Base-by-base conservation (phyloP, 2,888 invertebrate species). In the Patella pellucida region DNA sequence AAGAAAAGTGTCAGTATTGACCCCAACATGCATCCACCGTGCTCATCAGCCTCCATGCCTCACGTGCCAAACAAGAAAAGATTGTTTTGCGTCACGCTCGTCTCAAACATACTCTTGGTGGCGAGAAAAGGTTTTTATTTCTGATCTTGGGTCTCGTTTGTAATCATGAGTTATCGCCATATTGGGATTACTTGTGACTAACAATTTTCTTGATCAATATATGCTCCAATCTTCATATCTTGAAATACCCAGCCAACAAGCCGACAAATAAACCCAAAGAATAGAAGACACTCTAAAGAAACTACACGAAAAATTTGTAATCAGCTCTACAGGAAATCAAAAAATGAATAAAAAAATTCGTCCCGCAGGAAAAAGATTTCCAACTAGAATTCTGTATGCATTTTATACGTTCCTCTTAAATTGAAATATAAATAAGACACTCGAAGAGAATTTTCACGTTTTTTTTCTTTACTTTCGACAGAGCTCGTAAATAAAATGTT, bases 111-210 rank as follows among this genome's bases (percentile, higher is more conserved):
- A 62, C 62, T 23, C 23, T 62, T 14, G 23, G 19, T 62, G 51
- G 71, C 23, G 51, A 71, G 71, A 71, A 71, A 71, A 71, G 52
- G 52, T 71, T 71, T 71, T 71, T 71, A 71, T 71, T 52, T 71
- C 50, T 52, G 51, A 71, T 52, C 41, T 52, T 71, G 52, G 52
- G 50, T 71, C 52, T 52, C 71, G 52, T 71, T 71, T 52, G 23
- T 23, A 71, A 71, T 71, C 71, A 71, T 52, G 71, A 71, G 71
- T 71, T 71, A 71, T 71, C 71, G 51, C 71, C 71, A 52, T 50
- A 71, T 23, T 51, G 52, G 71, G 52, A 52, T 71, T 71, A 52
- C 71, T 19, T 62, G 62, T 62, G 62, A 62, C 62, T 62, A 62
- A 62, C 62, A 62, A 62, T 23, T 23, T 62, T 23, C 23, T 62